Evolutionary conservation across 2,888 invertebrate genomes (phyloP), one percentile per base, ranked within the genome.

Genomic region (Tetragonisca angustula): DNA sequence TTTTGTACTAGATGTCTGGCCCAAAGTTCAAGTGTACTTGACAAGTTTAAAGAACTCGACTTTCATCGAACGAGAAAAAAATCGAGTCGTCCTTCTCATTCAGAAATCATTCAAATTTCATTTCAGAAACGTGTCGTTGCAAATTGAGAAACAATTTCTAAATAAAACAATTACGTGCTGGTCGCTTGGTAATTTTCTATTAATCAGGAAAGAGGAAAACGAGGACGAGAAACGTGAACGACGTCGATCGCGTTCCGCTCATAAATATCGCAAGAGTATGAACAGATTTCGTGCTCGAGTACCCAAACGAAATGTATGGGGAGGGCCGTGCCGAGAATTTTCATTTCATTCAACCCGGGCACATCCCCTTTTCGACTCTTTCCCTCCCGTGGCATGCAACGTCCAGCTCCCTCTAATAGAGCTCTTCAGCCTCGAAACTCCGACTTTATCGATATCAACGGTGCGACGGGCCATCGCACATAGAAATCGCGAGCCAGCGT

Each of bases 231-330:
- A 67, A 78, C 54, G 54, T 36, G 59, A 84, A 68, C 13, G 78
- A 71, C 50, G 27, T 21, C 43, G 81, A 85, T 77, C 56, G 67
- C 61, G 62, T n/a, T 43, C 9, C 36, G 24, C 61, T 59, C 75
- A 72, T 81, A 84, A 85, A 84, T 85, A 84, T 85, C 77, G 71
- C 64, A 75, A 72, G 24, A 74, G 77, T 77, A 81, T 49, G 77
- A 85, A 81, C 81, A 84, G 85, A 85, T 85, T 84, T 84, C 75
- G 77, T 81, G 81, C 84, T 75, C 74, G 76, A 81, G 62, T 73
- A 73, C 36, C 69, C 65, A 68, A 83, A 83, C 73, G 76, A 80
- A 73, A 83, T 83, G 68, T 69, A 83, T 50, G 78, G 56, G 32
- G 59, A n/a, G n/a, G 64, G 4, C 32, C 71, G 75, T 84, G 85